Conservation (phyloP, 2,113 vertebrate species). For the Megaptera novaeangliae region DNA sequence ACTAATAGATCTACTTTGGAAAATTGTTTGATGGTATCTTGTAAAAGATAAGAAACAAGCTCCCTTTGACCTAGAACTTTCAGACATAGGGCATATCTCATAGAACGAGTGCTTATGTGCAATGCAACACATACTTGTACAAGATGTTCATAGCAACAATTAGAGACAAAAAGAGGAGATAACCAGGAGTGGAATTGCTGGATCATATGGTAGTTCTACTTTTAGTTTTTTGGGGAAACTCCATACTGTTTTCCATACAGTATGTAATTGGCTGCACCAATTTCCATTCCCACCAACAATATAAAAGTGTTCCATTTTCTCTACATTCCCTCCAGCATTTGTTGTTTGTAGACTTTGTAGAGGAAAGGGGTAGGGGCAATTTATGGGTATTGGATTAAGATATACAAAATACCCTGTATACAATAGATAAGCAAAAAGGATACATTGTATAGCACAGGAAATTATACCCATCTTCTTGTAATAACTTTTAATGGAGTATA, state of each 20-base stretch:
- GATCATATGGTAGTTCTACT: neutral
- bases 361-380: neutral
- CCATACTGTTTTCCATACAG: neutral
- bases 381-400: neutral
- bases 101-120: neutral
- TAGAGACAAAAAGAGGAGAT: neutral
- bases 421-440: neutral
- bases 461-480: neutral
- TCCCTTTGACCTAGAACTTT: neutral
- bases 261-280: neutral
- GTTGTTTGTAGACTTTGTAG: neutral
- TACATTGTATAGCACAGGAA: fast-evolving
- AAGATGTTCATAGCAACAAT: neutral
- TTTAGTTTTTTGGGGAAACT: neutral
- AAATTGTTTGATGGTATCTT: no score
- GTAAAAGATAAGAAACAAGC: no score
- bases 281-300: neutral
- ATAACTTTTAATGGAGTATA: neutral
- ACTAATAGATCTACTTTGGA: no score
- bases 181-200: neutral
- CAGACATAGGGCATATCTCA: neutral
- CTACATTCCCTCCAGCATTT: neutral
- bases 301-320: neutral
- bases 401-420: neutral
- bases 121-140: neutral